These are phyloP conservation scores for Oreochromis spilurus DNA, from an alignment of 2,113 vertebrate species.

Conservation along the genomic window DNA sequence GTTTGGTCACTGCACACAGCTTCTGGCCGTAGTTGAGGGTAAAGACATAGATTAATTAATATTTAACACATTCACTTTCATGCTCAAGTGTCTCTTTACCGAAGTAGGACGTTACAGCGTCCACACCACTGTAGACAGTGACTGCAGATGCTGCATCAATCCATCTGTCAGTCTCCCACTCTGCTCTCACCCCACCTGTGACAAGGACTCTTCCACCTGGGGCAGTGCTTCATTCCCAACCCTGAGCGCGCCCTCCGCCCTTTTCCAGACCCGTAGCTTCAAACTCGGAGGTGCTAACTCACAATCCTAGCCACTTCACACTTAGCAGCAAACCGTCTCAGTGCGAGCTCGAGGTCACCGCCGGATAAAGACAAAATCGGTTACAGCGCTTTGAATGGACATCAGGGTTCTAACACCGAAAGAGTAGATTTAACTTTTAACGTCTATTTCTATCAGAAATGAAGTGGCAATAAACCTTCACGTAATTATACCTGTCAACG, in stretches of 20 bases:
- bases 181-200: not conserved
- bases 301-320: not conserved
- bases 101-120: not conserved
- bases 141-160: not conserved
- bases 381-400: not conserved
- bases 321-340: not conserved
- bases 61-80: not conserved
- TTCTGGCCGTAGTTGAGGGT: not conserved
- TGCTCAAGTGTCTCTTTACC: not conserved
- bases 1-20: not conserved
- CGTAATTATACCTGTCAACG: not conserved
- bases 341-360: not conserved
- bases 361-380: not conserved
- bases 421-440: not conserved
- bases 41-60: fast-evolving
- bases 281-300: not conserved
- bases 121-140: not conserved
- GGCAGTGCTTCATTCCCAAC: not conserved
- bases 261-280: not conserved
- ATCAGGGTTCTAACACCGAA: not conserved
- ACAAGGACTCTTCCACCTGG: not conserved
- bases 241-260: not conserved
- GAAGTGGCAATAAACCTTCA: not conserved
- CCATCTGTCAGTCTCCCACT: not conserved
- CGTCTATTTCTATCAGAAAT: not conserved